These are phyloP conservation scores for Esox lucius DNA, from an alignment of 2,797 vertebrate species.

Conservation along the genomic window DNA sequence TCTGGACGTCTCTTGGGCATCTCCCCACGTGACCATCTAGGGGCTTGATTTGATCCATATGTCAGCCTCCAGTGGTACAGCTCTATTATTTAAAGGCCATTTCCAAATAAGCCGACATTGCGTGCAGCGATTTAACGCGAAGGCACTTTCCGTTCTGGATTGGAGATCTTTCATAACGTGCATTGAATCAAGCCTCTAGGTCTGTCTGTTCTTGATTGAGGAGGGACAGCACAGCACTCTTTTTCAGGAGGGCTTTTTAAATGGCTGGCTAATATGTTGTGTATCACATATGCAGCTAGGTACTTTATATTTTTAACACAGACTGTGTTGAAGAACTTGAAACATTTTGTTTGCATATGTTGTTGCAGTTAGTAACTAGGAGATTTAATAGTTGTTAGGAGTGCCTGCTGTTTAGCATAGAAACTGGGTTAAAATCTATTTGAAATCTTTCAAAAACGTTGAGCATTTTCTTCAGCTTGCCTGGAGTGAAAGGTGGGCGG, in stretches of 20 bases:
- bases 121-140: too few species aligned
- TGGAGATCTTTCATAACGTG: neutral
- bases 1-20: too few species aligned
- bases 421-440: too few species aligned
- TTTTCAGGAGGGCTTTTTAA: slow-evolving; percentile 69
- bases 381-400: too few species aligned
- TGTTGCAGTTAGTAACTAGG: slow-evolving; percentile 21
- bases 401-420: too few species aligned
- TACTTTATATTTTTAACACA: slow-evolving; percentile 77
- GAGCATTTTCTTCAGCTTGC: neutral
- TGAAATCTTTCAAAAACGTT: too few species aligned
- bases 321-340: slow-evolving; percentile 74
- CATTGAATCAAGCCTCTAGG: slow-evolving; percentile 41
- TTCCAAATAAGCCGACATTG: too few species aligned
- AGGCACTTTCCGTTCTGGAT: slow-evolving; percentile 18
- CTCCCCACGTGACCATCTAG: too few species aligned
- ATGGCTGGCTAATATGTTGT: slow-evolving; percentile 80
- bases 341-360: slow-evolving; percentile 55
- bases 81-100: too few species aligned
- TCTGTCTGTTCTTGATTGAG: slow-evolving; percentile 59
- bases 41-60: too few species aligned
- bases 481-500: neutral
- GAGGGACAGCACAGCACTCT: slow-evolving; percentile 54
- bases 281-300: slow-evolving; percentile 76
- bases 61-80: too few species aligned